Base-by-base conservation (phyloP, 2,888 invertebrate genomes). In the Drosophila hamatofila region DNA sequence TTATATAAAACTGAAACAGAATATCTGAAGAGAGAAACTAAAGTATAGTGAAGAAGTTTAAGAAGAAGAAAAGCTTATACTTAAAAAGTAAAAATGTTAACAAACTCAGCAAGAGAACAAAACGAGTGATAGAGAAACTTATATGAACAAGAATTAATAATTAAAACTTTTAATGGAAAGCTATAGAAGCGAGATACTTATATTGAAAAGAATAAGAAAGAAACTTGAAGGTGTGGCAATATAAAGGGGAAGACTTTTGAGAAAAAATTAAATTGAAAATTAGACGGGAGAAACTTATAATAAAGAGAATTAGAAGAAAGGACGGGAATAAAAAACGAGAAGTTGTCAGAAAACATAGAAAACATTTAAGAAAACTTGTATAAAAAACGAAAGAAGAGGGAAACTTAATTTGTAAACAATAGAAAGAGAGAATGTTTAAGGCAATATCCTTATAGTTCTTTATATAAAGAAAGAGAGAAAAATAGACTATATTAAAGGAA, bases 91-190 rank as follows among this genome's bases (percentile, higher is more conserved):
- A 23, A 44, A 44, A 44, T 23, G 16, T 46, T 25, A 46, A 16
- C 16, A n/a, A 48, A 48, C 48, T n/a, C 18, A 6, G 4, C 6
- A 0, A 12, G 12, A 18, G 18, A 18, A 46, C 23, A 44, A 23
- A 44, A 14, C 7, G 14, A 44, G 6, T 2, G 9, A 46, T n/a
- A 9, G 30, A 30, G 49, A 49, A 49, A 49, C 30, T 33, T 33
- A 21, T 49, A 18, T 33, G 18, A 21, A 14, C 4, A 21, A 14
- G 4, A 33, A 21, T 48, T 48, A 48, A 30, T 30, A 49, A 30
- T 49, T 30, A 30, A 49, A 49, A 49, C 30, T 30, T 49, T 18
- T 30, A 49, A 49, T 49, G 18, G 30, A 7, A 30, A 49, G 49
- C 18, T 14, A 30, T 7, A 30, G 18, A 48, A 12, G n/a, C 3